Evolutionary conservation across 2,888 invertebrate species (phyloP).

Genomic region (Zeuzera pyrina): DNA sequence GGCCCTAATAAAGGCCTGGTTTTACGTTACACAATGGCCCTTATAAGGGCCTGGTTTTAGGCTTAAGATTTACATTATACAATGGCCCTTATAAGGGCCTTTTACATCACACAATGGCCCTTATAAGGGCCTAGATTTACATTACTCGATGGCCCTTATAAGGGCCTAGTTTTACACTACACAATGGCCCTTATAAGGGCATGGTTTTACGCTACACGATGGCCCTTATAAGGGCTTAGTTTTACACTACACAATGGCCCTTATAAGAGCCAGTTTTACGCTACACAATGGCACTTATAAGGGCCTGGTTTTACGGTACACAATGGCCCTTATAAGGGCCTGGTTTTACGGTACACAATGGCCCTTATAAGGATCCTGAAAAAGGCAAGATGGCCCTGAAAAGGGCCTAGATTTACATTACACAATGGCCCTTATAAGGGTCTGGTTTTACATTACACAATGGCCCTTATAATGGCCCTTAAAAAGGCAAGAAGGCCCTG

Average conservation of each 20-base stretch:
- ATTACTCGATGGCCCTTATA: constrained; percentile 11
- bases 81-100: no score
- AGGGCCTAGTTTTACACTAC: constrained; percentile 3
- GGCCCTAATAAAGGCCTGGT: no score
- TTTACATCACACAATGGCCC: no score
- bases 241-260: neutral
- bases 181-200: neutral
- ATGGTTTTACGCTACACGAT: constrained; percentile 5
- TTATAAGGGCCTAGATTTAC: no score
- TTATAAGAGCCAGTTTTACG: neutral
- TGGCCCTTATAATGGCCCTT: no score
- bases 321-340: neutral
- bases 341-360: constrained; percentile 1
- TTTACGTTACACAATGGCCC: no score
- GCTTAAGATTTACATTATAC: no score
- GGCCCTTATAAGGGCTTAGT: constrained; percentile 10
- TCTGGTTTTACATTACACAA: neutral
- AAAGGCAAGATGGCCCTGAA: neutral
- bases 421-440: constrained; percentile 2
- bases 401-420: no score
- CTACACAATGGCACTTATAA: constrained; percentile 11
- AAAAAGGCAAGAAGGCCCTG: constrained; percentile 10
- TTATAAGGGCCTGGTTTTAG: no score
- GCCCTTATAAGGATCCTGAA: neutral
- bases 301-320: constrained; percentile 1